Evolutionary conservation across 2,113 vertebrate species (phyloP).

Genomic region (Rhea americana): DNA sequence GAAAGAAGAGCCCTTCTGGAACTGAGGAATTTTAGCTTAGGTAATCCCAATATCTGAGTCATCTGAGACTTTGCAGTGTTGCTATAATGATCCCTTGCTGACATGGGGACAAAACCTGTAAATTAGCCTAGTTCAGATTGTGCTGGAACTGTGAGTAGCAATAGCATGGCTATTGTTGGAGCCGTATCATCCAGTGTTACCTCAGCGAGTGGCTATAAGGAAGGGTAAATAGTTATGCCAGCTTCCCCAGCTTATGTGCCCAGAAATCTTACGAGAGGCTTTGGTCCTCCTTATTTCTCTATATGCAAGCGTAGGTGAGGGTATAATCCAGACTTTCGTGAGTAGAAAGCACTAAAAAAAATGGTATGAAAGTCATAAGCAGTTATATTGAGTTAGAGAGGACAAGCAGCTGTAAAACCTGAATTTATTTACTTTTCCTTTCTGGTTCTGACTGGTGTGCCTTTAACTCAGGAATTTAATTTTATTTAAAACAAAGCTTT

Average conservation of each 20-base stretch:
- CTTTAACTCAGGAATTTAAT: background rate
- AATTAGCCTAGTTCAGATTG: background rate
- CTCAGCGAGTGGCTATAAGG: background rate
- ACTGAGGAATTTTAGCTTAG: background rate
- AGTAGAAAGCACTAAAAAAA: background rate
- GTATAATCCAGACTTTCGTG: background rate
- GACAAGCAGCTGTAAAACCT: background rate
- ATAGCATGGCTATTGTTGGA: background rate
- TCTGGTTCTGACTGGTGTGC: background rate
- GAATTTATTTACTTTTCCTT: background rate
- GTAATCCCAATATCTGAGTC: background rate
- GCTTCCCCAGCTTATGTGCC: background rate
- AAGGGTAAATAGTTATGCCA: background rate
- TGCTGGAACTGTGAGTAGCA: background rate
- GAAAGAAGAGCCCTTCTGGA: background rate
- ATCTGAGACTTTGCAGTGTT: background rate
- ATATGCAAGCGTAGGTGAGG: background rate
- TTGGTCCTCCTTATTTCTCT: background rate
- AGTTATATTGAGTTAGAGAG: background rate
- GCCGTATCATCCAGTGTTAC: background rate
- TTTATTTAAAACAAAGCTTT: background rate
- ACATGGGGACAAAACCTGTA: background rate
- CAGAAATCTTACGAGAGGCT: background rate
- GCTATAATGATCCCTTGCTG: background rate
- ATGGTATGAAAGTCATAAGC: background rate